Evolutionary conservation across 2,888 invertebrate species (phyloP).

Genomic region (Cryptophagus acutangulus): DNA sequence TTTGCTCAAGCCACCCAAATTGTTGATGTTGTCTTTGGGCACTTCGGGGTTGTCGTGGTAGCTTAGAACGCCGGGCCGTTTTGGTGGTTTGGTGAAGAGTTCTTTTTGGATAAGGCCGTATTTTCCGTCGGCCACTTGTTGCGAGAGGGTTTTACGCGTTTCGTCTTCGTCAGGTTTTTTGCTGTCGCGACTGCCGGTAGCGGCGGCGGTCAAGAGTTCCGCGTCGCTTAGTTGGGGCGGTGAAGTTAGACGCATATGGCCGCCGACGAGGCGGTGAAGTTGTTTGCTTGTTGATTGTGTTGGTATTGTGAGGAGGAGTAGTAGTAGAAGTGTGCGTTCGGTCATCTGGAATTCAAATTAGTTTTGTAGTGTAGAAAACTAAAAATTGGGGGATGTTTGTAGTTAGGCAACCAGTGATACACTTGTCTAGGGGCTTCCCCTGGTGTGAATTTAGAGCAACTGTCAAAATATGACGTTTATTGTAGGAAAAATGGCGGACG

Average conservation of each 20-base stretch:
- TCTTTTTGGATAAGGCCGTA: constrained; percentile 85
- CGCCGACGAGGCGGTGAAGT: constrained; percentile 64
- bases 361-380: too few species aligned
- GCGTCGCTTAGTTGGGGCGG: constrained; percentile 42
- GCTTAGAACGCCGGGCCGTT: constrained; percentile 74
- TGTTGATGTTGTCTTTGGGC: constrained; percentile 72
- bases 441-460: too few species aligned
- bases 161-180: constrained; percentile 50
- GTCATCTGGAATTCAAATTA: too few species aligned
- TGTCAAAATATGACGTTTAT: too few species aligned
- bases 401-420: too few species aligned
- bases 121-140: constrained; percentile 86
- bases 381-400: too few species aligned
- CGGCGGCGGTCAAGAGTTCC: constrained; percentile 30
- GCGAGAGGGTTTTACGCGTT: constrained; percentile 77
- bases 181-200: constrained; percentile 26
- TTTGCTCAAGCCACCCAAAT: constrained; percentile 74
- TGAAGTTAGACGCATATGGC: constrained; percentile 54
- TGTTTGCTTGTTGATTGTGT: constrained; percentile 44
- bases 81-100: constrained; percentile 65
- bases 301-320: constrained; percentile 24
- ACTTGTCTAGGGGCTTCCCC: too few species aligned
- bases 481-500: too few species aligned
- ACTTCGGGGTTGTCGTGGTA: constrained; percentile 78
- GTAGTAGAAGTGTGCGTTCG: constrained; percentile 21